phyloP scores from a whole-genome alignment of 2,797 vertebrate species.

The Labeo calbasu region DNA sequence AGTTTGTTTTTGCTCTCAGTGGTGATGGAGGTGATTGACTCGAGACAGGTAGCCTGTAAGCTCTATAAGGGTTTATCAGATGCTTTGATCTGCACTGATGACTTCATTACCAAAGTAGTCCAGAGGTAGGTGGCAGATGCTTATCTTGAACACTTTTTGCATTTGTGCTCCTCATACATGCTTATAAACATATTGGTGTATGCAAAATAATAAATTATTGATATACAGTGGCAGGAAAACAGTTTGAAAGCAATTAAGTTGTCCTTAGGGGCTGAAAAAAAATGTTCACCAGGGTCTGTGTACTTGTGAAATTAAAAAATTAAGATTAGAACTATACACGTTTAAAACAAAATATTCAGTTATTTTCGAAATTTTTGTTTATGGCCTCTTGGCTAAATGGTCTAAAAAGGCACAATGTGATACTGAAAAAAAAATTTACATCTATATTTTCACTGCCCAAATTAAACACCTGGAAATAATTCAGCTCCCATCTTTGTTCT shows the following conservation, averaged over 20 bases:
- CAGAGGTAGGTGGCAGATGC: slow-evolving; percentile 82
- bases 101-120: slow-evolving; percentile 99
- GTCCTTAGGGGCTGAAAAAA: neutral
- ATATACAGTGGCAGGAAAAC: neutral
- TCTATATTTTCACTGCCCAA: neutral
- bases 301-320: neutral
- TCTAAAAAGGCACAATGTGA: neutral
- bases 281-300: neutral
- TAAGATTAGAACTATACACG: neutral
- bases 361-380: too few relatives aligned
- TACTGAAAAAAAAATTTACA: neutral
- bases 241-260: neutral
- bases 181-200: neutral
- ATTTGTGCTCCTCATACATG: neutral
- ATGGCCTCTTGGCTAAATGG: too few relatives aligned
- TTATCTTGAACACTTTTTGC: neutral
- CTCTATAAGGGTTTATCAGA: slow-evolving; percentile 96
- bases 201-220: neutral
- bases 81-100: slow-evolving; percentile 97
- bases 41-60: slow-evolving; percentile 93
- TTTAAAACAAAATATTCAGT: neutral
- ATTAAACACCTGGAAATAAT: neutral
- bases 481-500: neutral
- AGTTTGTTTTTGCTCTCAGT: slow-evolving; percentile 73
- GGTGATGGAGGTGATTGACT: slow-evolving; percentile 98